These are phyloP conservation scores for Arctocebus calabarensis DNA, from an alignment of 2,797 vertebrate species.

Conservation along the genomic window DNA sequence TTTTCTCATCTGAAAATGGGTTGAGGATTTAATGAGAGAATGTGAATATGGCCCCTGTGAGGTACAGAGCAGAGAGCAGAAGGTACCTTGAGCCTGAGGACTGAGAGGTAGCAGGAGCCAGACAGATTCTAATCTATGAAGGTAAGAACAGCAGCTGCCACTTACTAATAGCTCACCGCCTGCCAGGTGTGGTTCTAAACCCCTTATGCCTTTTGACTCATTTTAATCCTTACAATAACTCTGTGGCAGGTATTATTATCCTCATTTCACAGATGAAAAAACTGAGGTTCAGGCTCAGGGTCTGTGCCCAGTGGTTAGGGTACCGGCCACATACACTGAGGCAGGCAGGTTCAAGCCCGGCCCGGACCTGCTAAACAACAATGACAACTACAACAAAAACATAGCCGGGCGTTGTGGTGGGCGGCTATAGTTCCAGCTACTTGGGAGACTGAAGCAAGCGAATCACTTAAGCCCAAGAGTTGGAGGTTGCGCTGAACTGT, in stretches of 20 bases:
- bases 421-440: too few relatives aligned
- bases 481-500: too few relatives aligned
- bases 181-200: background rate
- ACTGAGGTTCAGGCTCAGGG: background rate
- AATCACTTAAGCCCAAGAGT: too few relatives aligned
- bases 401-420: too few relatives aligned
- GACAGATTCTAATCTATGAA: background rate
- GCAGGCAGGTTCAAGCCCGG: too few relatives aligned
- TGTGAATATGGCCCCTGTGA: too few relatives aligned
- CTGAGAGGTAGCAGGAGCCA: background rate
- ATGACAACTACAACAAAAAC: too few relatives aligned
- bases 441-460: too few relatives aligned
- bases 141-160: fast-evolving
- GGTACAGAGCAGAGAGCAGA: background rate
- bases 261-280: background rate
- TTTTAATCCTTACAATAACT: background rate
- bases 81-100: background rate
- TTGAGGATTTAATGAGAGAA: background rate
- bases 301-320: too few relatives aligned
- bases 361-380: too few relatives aligned
- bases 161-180: fast-evolving
- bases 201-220: background rate
- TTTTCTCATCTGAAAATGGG: conserved; percentile 5
- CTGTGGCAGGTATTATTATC: fast-evolving
- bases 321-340: too few relatives aligned